Evolutionary conservation across 35 echinoderm and acorn worm genomes (phyloP), one percentile per base, ranked within the genome.

Genomic region (Amphiura filiformis): DNA sequence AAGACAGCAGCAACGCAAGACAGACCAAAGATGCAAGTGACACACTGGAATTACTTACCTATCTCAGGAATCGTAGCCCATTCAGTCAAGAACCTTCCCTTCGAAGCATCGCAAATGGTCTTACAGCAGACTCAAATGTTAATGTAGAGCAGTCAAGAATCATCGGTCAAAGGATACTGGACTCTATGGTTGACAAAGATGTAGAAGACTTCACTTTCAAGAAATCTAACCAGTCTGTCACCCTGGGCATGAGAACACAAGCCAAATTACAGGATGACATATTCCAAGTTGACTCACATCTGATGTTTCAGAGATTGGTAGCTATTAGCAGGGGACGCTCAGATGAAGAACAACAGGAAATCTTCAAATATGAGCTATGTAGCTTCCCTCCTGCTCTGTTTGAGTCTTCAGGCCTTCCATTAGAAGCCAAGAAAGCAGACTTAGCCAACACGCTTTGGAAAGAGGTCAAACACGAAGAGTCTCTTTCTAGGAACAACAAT

Each of bases 281-380:
- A 32, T 76, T 83, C 22, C 39, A 85, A 13, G 64, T 92, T 32
- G 94, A 95, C 84, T 90, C 89, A 70, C 90, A 92, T 38, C 86
- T 92, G n/a, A n/a, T 95, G 20, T 91, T 96, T 34, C 86, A 96
- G 75, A 65, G 94, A 76, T 86, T 92, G 17, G 78, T 91, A 26
- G 84, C 47, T 36, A 30, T 75, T 33, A 78, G 84, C 64, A 81
- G 30, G 65, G 13, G 26, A 2, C 61, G 28, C 15, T 70, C 39
- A 38, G 47, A 38, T 34, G 39, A 86, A 23, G 33, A 86, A 57
- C 75, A 85, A 34, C 13, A 39, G 56, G 44, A 70, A 23, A 57
- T 87, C 13, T 97, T 97, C 85, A 80, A 77, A 38, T 91, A 90
- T 80, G 94, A 97, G 64, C 79, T 93, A 34, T 97, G 94, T 75